phyloP scores from a whole-genome alignment of 2,113 vertebrate species.

The Lycaon pictus region DNA sequence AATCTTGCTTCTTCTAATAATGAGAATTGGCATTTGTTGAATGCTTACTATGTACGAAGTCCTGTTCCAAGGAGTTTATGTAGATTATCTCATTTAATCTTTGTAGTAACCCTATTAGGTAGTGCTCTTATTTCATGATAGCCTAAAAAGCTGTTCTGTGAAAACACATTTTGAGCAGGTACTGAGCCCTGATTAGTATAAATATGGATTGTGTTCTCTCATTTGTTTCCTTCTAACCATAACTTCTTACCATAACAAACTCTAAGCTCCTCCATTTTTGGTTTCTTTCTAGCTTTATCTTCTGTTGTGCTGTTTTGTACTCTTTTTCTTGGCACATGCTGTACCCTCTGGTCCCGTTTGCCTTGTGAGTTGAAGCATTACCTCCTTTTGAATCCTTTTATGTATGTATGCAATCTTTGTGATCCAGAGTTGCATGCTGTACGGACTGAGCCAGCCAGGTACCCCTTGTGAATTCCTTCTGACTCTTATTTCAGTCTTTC shows the following conservation, averaged over 20 bases:
- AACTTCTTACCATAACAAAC: not conserved
- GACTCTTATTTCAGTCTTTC: not conserved
- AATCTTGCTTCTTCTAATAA: not conserved
- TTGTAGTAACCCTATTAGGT: not conserved
- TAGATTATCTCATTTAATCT: constrained; percentile 41
- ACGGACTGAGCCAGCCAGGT: not conserved
- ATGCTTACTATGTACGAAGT: not conserved
- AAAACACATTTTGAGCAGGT: constrained; percentile 22
- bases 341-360: not conserved
- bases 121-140: not conserved
- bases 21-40: constrained; percentile 8
- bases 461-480: not conserved
- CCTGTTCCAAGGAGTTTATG: not conserved
- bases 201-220: constrained; percentile 30
- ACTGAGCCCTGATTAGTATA: not conserved
- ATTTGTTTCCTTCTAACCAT: not conserved
- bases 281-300: not conserved
- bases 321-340: not conserved
- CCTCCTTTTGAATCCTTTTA: not conserved
- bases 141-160: not conserved
- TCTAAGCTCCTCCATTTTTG: not conserved
- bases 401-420: not conserved
- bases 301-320: not conserved
- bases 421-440: not conserved
- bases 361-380: not conserved